Base-by-base conservation (phyloP, 2,888 invertebrate genomes). In the Hyppa rectilinea region DNA sequence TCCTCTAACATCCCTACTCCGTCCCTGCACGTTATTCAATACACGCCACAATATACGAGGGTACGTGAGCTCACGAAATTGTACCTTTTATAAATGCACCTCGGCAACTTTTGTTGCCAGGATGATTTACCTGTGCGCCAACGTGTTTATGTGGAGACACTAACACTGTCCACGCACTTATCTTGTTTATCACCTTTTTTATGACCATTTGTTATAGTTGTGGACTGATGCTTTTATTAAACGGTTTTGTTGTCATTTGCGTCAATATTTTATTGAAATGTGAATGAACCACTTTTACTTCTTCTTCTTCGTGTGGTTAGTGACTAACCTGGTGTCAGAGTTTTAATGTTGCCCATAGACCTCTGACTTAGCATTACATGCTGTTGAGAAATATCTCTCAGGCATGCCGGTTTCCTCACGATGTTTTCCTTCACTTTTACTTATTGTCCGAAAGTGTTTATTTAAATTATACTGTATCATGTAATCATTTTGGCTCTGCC, bases 1-100 rank as follows among this genome's bases (percentile, higher is more conserved):
- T 26, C 60, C 31, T 36, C 29, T 14, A 20, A 7, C 53, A 20
- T 20, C 52, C 76, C 47, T 26, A 70, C 26, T 85, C 65, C 72
- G 56, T 17, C 75, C 71, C 85, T 85, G 85, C 50, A 31, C 31
- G 66, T 77, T 83, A 85, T 85, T 87, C 81, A 87, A 81, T 85
- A 81, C 82, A 82, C 75, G 78, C 63, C 45, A 80, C 75, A 73
- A 80, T 79, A 80, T 78, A 81, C 81, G 81, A 63, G 64, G 73
- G 71, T 68, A 79, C 79, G 85, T 76, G 79, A 66, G 82, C 73
- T 63, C 80, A 68, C 65, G 81, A 81, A 78, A 81, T 75, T 69
- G 68, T 76, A 63, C 61, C 80, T 75, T 82, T 69, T 80, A 78
- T 75, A 79, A 79, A 80, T 83, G 76, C 81, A 83, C 55, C 75